Evolutionary conservation across 2,113 vertebrate genomes (phyloP), one percentile per base, ranked within the genome.

Genomic region (Pardalotus punctatus): DNA sequence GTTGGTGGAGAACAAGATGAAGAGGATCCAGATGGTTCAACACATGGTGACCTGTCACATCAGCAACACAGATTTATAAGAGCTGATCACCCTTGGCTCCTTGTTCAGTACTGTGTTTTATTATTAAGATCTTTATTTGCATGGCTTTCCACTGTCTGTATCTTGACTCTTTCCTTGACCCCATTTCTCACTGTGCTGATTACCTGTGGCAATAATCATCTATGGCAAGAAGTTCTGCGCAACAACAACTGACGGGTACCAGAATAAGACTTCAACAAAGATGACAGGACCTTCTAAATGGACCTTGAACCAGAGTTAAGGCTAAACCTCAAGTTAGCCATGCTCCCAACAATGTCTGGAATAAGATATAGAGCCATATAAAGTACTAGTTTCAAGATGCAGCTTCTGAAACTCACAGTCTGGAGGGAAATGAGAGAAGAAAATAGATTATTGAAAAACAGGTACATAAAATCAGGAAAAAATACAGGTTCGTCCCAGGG

Each of bases 31-130:
- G 93, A 93, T 96, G 96, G 94, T 78, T 74, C 79, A 90, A 51
- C 94, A 96, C 93, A 96, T 96, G 95, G 95, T 91, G 67, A 91
- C 90, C 85, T 93, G 90, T 93, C 94, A 90, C 67, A 94, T 74
- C 85, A 92, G 76, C 85, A 93, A 54, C 67, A 86, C 60, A 94
- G 90, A 96, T 36, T 94, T 89, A 90, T 95, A 88, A 43, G 45
- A 93, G 67, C 24, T 90, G 71, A 88, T 94, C 93, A 93, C 60
- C 54, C 47, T 87, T 85, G 62, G 45, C 60, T 90, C 58, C 60
- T 91, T 86, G 47, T 78, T 87, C 67, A 57, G 25, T 69, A 80
- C 14, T 47, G 28, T 53, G n/a, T 50, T 91, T 93, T 92, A 54
- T 80, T 93, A 89, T 88, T 74, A 74, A 96, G 71, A 94, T 29